Evolutionary conservation across 2,797 vertebrate species (phyloP).

Genomic region (Leuciscus waleckii): DNA sequence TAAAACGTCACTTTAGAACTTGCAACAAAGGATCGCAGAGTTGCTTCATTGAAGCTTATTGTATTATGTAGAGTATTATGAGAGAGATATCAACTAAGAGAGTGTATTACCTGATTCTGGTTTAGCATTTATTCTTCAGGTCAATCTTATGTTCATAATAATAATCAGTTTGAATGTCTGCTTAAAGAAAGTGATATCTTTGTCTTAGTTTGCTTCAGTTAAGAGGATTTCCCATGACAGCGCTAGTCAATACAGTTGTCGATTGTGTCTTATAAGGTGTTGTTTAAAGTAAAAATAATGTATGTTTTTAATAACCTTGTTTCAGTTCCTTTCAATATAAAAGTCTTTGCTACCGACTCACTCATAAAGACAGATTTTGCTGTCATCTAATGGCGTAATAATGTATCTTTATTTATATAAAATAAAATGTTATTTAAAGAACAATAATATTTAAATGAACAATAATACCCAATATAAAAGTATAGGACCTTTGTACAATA

Average conservation of each 20-base stretch:
- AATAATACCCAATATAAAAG: not conserved
- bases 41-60: not conserved
- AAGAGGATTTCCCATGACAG: not conserved
- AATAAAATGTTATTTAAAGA: not conserved
- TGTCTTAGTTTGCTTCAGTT: not conserved
- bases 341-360: not conserved
- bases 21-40: not conserved
- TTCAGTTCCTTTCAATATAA: not conserved
- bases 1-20: not conserved
- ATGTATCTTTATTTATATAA: not conserved
- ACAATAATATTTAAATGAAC: not conserved
- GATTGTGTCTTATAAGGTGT: not conserved
- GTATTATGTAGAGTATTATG: not conserved
- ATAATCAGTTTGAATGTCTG: not conserved
- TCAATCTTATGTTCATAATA: too few species aligned
- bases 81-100: not conserved
- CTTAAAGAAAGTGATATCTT: not conserved
- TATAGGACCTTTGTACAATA: not conserved
- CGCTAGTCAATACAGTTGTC: not conserved
- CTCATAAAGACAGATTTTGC: not conserved
- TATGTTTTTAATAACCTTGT: not conserved
- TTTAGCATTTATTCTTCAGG: not conserved
- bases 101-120: not conserved
- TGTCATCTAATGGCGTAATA: not conserved
- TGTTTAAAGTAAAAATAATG: not conserved